Evolutionary conservation across 1,140 invertebrate species (phyloP).

Genomic region (Papilio glaucus): DNA sequence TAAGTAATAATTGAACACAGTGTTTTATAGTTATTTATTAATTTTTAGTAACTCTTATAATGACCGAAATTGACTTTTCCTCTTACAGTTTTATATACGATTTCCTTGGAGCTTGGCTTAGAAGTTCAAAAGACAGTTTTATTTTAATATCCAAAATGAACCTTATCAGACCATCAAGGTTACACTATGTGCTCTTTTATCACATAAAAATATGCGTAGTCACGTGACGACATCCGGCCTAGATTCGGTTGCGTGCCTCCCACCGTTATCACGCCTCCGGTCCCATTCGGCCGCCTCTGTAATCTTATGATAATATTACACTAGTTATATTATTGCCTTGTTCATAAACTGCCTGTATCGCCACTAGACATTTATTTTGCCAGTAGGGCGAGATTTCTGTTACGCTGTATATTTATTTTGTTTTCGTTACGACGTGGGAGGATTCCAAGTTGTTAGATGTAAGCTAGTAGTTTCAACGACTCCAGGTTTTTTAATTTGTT

Average conservation of each 20-base stretch:
- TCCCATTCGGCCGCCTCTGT: slow-evolving; percentile 30
- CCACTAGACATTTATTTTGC: slow-evolving; percentile 20
- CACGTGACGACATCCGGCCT: slow-evolving; percentile 30
- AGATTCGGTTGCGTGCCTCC: slow-evolving; percentile 29
- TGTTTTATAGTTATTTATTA: no score
- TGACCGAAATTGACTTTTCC: no score
- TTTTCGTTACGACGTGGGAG: background rate
- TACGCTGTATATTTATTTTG: background rate
- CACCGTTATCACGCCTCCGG: slow-evolving; percentile 34
- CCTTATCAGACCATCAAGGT: background rate
- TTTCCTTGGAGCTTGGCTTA: background rate
- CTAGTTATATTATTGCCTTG: slow-evolving; percentile 20
- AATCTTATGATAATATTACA: slow-evolving; percentile 32
- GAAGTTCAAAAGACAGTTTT: background rate
- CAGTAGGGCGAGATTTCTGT: background rate
- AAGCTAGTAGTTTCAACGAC: no score
- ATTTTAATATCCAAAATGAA: background rate
- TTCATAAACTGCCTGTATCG: slow-evolving; percentile 16
- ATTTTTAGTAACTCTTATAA: no score
- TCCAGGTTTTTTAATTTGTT: no score
- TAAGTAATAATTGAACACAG: no score
- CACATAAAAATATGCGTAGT: slow-evolving; percentile 3
- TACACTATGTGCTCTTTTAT: slow-evolving; percentile 1
- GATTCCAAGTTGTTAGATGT: background rate
- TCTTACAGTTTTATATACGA: background rate